phyloP scores from a whole-genome alignment of 2,797 vertebrate genomes.

The Smutsia temminckii region DNA sequence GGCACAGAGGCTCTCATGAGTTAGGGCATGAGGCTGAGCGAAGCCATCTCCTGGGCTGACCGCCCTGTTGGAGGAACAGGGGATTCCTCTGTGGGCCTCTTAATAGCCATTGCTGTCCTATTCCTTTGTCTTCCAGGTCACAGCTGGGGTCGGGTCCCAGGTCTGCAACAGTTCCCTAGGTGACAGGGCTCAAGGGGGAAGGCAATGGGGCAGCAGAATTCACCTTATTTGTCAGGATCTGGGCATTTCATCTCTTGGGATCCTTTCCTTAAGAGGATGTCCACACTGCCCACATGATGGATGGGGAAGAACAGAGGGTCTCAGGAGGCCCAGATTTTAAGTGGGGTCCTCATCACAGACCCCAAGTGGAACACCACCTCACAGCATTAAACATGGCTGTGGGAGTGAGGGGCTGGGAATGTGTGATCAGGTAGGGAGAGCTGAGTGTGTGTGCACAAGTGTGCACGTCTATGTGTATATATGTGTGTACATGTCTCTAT shows the following conservation, averaged over 20 bases:
- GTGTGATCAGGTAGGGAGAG: background rate
- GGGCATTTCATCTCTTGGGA: slow-evolving; percentile 59
- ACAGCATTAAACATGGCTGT: background rate
- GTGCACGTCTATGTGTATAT: background rate
- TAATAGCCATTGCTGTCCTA: slow-evolving; percentile 59
- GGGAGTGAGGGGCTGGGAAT: background rate
- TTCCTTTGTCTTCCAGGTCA: slow-evolving; percentile 83
- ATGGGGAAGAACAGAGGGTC: slow-evolving; percentile 64
- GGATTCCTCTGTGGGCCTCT: background rate
- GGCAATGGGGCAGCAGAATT: slow-evolving; percentile 11
- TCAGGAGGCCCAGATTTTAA: slow-evolving; percentile 50
- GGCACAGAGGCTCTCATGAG: slow-evolving; percentile 81
- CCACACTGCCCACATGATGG: slow-evolving; percentile 63
- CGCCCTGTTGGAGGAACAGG: background rate
- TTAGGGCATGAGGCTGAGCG: slow-evolving; percentile 78
- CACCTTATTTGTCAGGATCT: slow-evolving; percentile 56
- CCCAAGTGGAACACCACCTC: slow-evolving; percentile 8
- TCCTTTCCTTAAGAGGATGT: slow-evolving; percentile 69
- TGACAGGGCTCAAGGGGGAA: slow-evolving; percentile 54
- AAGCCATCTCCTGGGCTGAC: slow-evolving; percentile 81
- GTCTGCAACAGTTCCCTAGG: slow-evolving; percentile 20
- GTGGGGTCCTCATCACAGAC: background rate
- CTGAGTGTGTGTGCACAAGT: background rate
- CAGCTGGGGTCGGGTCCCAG: slow-evolving; percentile 57
- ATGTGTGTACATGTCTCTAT: too few species aligned